Evolutionary conservation across 2,113 vertebrate species (phyloP).

Genomic region (Rattus rattus): DNA sequence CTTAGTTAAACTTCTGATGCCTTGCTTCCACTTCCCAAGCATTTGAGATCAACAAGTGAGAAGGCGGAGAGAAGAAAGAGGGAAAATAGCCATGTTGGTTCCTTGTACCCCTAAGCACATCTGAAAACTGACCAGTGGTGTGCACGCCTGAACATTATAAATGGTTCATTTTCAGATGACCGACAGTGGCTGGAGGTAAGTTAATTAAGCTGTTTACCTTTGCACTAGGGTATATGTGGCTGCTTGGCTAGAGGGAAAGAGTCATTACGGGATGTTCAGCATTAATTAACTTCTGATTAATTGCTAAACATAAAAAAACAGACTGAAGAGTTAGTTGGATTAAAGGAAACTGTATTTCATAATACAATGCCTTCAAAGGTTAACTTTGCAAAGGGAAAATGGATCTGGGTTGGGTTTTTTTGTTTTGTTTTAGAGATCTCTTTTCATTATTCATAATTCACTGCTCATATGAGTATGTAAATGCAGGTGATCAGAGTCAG

Average conservation of each 20-base stretch:
- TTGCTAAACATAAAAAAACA: background rate
- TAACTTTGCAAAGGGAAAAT: conserved; percentile 7
- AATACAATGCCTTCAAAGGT: conserved; percentile 47
- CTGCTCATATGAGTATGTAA: background rate
- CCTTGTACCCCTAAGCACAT: background rate
- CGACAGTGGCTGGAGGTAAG: conserved; percentile 48
- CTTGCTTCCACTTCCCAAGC: background rate
- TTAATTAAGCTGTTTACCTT: conserved; percentile 68
- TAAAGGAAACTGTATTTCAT: conserved; percentile 34
- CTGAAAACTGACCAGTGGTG: conserved; percentile 38
- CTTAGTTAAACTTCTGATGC: background rate
- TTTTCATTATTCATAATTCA: background rate
- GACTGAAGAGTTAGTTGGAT: background rate
- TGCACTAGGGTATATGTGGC: conserved; percentile 52
- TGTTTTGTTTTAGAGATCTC: background rate
- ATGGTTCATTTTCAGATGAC: conserved; percentile 64
- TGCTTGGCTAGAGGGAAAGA: conserved; percentile 52
- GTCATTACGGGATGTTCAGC: conserved; percentile 29
- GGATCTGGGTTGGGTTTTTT: background rate
- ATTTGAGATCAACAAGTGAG: background rate
- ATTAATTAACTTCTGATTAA: conserved; percentile 64
- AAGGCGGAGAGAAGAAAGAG: background rate
- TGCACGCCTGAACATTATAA: conserved; percentile 58
- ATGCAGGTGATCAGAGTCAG: background rate
- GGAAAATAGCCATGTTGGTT: background rate